Percentiles rank a stretch among this genome's conserved stretches.
phyloP scores from a whole-genome alignment of 2,113 vertebrate genomes.

The Erythrolamprus reginae region DNA sequence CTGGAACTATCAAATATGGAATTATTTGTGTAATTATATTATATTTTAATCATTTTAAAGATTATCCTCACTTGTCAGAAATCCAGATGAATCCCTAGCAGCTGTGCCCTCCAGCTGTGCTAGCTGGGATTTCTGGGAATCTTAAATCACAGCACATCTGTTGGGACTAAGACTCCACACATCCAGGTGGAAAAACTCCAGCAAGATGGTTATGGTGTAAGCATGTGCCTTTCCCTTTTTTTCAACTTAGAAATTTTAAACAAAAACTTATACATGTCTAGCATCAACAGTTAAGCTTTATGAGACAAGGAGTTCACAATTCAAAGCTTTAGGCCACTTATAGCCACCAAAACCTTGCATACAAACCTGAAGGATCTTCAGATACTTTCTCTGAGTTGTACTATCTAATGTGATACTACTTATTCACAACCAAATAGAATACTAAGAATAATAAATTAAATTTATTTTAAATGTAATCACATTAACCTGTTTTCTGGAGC shows the following conservation, averaged over 20 bases:
- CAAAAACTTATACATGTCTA: not conserved
- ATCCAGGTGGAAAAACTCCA: not conserved
- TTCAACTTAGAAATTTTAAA: not conserved
- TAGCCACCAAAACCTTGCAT: not conserved
- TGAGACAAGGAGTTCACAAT: not conserved
- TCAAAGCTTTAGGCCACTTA: not conserved
- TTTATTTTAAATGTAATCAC: not conserved
- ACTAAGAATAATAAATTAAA: not conserved
- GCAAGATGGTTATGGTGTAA: too few relatives aligned
- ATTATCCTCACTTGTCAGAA: not conserved
- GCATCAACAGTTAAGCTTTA: not conserved
- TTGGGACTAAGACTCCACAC: not conserved
- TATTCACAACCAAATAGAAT: not conserved
- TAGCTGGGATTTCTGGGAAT: not conserved
- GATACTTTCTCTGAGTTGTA: not conserved
- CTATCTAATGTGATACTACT: not conserved
- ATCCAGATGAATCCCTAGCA: not conserved
- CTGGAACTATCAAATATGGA: not conserved
- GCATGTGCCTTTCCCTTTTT: not conserved
- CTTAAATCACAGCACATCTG: not conserved
- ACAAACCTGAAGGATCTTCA: not conserved
- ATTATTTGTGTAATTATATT: not conserved
- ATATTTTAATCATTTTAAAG: not conserved
- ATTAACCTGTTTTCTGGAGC: not conserved
- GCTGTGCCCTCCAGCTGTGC: not conserved